phyloP scores from a whole-genome alignment of 2,888 invertebrate species.

The Caenorhabditis panamensis region DNA sequence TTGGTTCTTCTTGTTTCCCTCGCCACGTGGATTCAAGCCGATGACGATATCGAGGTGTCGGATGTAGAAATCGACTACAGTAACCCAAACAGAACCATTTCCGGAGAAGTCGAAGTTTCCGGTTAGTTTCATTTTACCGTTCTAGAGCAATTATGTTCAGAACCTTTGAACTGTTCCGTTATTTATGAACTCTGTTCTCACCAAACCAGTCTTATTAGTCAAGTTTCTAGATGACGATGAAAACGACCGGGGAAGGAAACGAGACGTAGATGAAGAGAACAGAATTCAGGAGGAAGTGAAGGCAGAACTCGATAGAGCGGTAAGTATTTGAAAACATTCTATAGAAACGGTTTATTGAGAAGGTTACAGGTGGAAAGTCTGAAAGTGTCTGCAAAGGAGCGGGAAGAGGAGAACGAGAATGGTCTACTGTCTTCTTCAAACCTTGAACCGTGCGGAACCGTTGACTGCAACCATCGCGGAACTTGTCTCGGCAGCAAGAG shows the following conservation, averaged over 20 bases:
- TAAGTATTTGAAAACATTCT: neutral
- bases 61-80: slow-evolving; percentile 24
- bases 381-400: slow-evolving; percentile 47
- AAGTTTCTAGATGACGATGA: slow-evolving; percentile 26
- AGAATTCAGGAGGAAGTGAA: slow-evolving; percentile 58
- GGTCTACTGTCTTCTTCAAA: slow-evolving; percentile 26
- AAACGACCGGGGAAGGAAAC: slow-evolving; percentile 37
- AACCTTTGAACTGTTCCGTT: slow-evolving; percentile 35
- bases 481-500: slow-evolving; percentile 74
- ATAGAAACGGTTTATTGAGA: neutral
- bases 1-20: slow-evolving; percentile 10
- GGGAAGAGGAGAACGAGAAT: slow-evolving; percentile 40
- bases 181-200: slow-evolving; percentile 18
- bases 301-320: slow-evolving; percentile 60
- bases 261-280: slow-evolving; percentile 49
- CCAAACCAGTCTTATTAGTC: slow-evolving; percentile 16
- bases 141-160: slow-evolving; percentile 23
- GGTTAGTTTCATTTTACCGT: slow-evolving; percentile 14
- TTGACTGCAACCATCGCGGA: slow-evolving; percentile 76
- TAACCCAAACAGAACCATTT: slow-evolving; percentile 19
- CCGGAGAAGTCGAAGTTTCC: slow-evolving; percentile 45
- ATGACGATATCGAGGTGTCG: slow-evolving; percentile 23
- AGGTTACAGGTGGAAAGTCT: slow-evolving; percentile 52
- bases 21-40: slow-evolving; percentile 39
- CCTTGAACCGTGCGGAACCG: slow-evolving; percentile 58